Base-by-base conservation (phyloP, 2,113 vertebrate genomes). In the Procapra przewalskii region DNA sequence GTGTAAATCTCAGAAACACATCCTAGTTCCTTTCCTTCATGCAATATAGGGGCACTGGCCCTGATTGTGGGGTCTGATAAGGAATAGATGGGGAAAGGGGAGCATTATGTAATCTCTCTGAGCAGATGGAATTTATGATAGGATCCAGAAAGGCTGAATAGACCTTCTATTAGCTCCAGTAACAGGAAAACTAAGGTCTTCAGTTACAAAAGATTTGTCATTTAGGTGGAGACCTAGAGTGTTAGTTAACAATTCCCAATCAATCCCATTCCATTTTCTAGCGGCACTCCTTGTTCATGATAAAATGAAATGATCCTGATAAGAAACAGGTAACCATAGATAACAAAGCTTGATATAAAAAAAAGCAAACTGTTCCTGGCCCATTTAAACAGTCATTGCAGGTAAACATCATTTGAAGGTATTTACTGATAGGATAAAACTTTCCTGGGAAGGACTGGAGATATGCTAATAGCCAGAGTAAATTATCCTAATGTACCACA, bases 381-480 rank as follows among this genome's bases (percentile, higher is more conserved):
- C 89, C 52, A 4, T 59, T 95, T 75, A 77, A 92, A 86, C 7
- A 45, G 81, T 52, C 75, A 62, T 17, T 91, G 29, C 43, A 80
- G 57, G 87, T 93, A 97, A 97, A 97, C 87, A 94, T 59, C 93
- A 96, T 90, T 92, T 91, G 80, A 91, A 96, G 75, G 87, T 96
- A 84, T 87, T 98, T 48, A 83, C 43, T 94, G 84, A 95, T 80
- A 90, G 0, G 54, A 31, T 94, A 81, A 90, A 40, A 90, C 75
- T 82, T 97, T 82, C 55, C 96, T 97, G 81, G 31, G 81, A 96
- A 96, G 90, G 85, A 97, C 95, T 97, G 1, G 96, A 90, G 3
- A 84, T 87, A 98, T 94, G 85, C 50, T 96, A 98, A 90, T 82
- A 97, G 87, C 60, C 60, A 93, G 82, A 90, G 64, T 77, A 91